Conservation (phyloP, 2,797 vertebrate species). For the Galaxias olidus region DNA sequence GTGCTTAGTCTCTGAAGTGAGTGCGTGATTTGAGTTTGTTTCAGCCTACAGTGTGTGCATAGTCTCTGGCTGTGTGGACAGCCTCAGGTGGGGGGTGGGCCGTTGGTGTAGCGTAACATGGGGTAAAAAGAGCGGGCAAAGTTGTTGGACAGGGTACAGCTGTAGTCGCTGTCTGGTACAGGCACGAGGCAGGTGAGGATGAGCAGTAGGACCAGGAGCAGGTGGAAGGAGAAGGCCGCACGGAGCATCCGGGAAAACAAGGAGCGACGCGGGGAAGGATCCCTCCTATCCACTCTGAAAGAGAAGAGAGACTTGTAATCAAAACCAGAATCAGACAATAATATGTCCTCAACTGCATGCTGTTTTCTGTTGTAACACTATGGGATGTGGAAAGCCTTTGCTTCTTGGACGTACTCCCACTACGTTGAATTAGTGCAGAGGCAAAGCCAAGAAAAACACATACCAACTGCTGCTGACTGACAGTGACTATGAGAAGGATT, state of each 20-base stretch:
- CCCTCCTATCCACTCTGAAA: slow-evolving; percentile 67
- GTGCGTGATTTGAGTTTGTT: no score
- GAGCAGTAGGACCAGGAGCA: slow-evolving; percentile 87
- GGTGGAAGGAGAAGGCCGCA: slow-evolving; percentile 85
- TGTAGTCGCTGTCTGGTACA: slow-evolving; percentile 79
- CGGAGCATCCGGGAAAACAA: slow-evolving; percentile 85
- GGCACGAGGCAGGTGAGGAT: slow-evolving; percentile 86
- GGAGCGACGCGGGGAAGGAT: slow-evolving; percentile 67
- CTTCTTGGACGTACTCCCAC: no score
- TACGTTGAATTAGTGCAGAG: no score
- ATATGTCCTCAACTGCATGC: no score
- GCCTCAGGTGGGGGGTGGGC: slow-evolving; percentile 87
- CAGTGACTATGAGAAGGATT: no score
- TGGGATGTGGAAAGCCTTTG: no score
- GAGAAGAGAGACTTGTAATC: neutral
- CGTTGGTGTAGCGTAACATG: slow-evolving; percentile 91
- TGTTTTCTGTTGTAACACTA: no score
- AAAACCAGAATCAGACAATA: no score
- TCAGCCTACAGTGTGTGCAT: neutral
- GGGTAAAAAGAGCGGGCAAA: slow-evolving; percentile 91
- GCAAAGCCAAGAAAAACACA: no score
- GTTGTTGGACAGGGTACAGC: slow-evolving; percentile 89
- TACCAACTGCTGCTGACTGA: no score
- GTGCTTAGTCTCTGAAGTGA: no score
- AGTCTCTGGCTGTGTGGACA: neutral